These are phyloP conservation scores for Anthoscopus minutus DNA, from an alignment of 2,113 vertebrate species.

Conservation along the genomic window DNA sequence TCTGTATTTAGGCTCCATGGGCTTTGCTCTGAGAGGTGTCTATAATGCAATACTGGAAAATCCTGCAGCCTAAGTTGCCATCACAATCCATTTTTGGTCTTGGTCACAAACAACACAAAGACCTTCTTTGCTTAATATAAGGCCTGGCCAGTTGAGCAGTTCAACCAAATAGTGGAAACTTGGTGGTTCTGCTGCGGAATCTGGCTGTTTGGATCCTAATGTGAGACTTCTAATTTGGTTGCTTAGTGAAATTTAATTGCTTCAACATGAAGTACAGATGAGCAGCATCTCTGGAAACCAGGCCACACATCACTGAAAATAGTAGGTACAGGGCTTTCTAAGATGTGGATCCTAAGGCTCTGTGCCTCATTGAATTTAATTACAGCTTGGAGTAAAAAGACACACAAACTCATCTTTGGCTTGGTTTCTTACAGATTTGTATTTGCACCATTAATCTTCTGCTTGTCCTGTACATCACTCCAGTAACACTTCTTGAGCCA, in stretches of 20 bases:
- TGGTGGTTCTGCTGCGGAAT: not conserved
- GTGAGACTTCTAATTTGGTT: not conserved
- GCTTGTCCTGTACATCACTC: not conserved
- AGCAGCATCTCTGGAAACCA: not conserved
- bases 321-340: not conserved
- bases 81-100: rapidly evolving
- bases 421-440: not conserved
- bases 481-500: not conserved
- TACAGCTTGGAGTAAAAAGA: not conserved
- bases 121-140: not conserved
- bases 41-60: not conserved
- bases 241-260: not conserved
- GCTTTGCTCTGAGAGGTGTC: not conserved
- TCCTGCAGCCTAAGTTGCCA: not conserved
- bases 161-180: not conserved
- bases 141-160: not conserved
- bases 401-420: not conserved
- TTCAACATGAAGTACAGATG: not conserved
- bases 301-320: not conserved
- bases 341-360: not conserved
- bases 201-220: not conserved
- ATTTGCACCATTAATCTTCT: not conserved
- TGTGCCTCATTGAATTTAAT: not conserved
- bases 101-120: not conserved
- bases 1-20: not conserved